Evolutionary conservation across 2,113 vertebrate genomes (phyloP), one percentile per base, ranked within the genome.

Genomic region (Halichoerus grypus): DNA sequence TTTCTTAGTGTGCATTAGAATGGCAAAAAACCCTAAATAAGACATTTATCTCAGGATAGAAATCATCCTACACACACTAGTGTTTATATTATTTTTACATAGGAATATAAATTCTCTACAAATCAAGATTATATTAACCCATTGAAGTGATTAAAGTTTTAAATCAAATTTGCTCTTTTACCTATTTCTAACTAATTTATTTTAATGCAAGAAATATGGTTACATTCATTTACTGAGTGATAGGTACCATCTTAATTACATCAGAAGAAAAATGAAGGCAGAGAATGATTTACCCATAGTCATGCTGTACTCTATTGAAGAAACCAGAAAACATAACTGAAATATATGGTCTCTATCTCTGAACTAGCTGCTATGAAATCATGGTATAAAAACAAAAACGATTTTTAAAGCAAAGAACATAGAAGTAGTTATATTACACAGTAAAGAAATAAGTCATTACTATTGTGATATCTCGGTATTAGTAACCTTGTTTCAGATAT

Each of bases 291-390:
- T 88, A 85, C 16, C 61, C 36, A 39, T 33, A 69, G 69, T 71
- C 31, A 86, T 53, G 22, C 7, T 97, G 26, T 76, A 88, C 15
- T 89, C 24, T 95, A 74, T 4, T 39, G 49, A 63, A 49, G 14
- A 26, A 97, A 80, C 6, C 80, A 91, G 59, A 93, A 97, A 97
- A 82, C 24, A 91, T 36, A 96, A 96, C 55, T 46, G 42, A 94
- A 94, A 82, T 59, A 86, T 82, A 90, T 53, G 22, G 28, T 82
- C 42, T 93, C 46, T 53, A 61, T 91, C 49, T 88, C 33, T 95
- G 26, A 96, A 86, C 19, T 61, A 97, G 18, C 21, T 95, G 79
- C 57, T 88, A 57, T 76, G 51, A 92, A 96, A 94, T 0, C 76
- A 84, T 59, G 28, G 14, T 8, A 53, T 67, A 46, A 88, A 94